Evolutionary conservation across 2,797 vertebrate genomes (phyloP).

Genomic region (Alouatta caraya): DNA sequence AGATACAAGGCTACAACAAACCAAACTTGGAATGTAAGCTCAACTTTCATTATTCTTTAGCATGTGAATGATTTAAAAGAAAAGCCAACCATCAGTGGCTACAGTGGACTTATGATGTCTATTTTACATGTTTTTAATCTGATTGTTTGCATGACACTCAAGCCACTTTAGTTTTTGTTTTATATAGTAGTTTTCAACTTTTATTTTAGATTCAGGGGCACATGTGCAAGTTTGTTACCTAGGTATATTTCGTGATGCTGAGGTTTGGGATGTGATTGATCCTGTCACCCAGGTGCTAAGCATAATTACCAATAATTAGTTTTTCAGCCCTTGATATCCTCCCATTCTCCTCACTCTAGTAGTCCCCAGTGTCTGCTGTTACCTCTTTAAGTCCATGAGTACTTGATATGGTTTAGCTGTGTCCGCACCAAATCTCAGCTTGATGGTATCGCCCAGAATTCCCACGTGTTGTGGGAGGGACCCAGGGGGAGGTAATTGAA

Average conservation of each 20-base stretch:
- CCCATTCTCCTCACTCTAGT: not conserved
- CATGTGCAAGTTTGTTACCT: not conserved
- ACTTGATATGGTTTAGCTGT: too few relatives aligned
- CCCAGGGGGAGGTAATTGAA: too few relatives aligned
- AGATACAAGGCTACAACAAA: constrained; percentile 75
- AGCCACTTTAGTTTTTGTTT: not conserved
- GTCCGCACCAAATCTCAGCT: too few relatives aligned
- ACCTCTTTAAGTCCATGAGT: too few relatives aligned
- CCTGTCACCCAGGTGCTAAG: not conserved
- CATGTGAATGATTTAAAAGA: not conserved
- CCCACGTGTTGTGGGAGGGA: too few relatives aligned
- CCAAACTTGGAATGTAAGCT: constrained; percentile 81
- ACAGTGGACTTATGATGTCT: not conserved
- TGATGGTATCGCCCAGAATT: too few relatives aligned
- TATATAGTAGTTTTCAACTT: not conserved
- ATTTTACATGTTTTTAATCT: constrained; percentile 6
- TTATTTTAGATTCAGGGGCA: not conserved
- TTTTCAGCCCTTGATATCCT: not conserved
- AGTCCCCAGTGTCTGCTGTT: too few relatives aligned
- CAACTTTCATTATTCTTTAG: not conserved
- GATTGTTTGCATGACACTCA: not conserved
- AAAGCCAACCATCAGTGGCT: not conserved
- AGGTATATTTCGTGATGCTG: not conserved
- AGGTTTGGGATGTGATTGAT: not conserved
- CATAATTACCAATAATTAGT: not conserved